Evolutionary conservation across 2,113 vertebrate genomes (phyloP).

Genomic region (Syngnathus scovelli): DNA sequence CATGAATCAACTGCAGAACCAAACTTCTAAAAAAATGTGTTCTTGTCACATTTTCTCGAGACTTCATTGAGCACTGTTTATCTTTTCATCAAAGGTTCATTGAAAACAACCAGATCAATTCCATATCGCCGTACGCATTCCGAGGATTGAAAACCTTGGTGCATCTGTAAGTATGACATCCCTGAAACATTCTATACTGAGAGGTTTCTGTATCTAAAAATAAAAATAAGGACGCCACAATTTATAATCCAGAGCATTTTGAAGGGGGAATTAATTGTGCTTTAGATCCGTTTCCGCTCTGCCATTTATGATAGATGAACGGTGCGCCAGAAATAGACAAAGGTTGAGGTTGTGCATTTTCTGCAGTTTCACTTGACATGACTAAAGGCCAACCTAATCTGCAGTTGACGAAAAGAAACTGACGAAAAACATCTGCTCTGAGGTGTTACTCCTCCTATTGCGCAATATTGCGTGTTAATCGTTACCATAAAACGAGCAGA

Average conservation of each 20-base stretch:
- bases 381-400: neutral
- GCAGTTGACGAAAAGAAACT: neutral
- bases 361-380: too few species aligned
- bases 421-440: neutral
- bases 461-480: neutral
- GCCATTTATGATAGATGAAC: neutral
- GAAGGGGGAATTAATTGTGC: neutral
- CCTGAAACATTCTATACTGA: neutral
- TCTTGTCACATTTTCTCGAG: neutral
- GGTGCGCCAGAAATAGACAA: neutral
- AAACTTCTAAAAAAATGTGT: neutral
- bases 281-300: neutral
- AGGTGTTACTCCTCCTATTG: neutral
- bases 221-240: neutral
- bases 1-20: too few species aligned
- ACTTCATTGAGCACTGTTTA: neutral
- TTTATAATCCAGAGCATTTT: neutral
- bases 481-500: neutral
- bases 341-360: too few species aligned
- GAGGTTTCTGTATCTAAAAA: neutral
- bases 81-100: conserved; percentile 83
- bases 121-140: conserved; percentile 91
- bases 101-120: conserved; percentile 96
- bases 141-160: conserved; percentile 93
- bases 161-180: conserved; percentile 86